Conservation (phyloP, 2,113 vertebrate species). For the Arvicanthis niloticus region DNA sequence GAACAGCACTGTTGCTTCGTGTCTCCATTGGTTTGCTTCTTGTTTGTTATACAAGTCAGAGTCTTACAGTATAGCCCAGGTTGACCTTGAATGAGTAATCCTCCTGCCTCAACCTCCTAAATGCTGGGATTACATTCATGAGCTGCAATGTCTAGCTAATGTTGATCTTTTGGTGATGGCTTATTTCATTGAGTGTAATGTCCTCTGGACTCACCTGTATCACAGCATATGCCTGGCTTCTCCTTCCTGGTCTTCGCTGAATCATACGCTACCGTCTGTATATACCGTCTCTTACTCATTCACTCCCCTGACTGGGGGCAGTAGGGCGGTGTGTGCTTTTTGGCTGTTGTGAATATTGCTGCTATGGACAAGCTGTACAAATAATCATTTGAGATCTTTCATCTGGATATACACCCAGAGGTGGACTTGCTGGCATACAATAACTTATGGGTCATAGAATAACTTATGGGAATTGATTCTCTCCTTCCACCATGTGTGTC, state of each 20-base stretch:
- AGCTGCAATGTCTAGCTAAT: not conserved
- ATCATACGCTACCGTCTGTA: not conserved
- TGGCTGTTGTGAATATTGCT: not conserved
- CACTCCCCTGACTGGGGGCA: too few species aligned
- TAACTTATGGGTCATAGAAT: too few species aligned
- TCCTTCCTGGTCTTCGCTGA: not conserved
- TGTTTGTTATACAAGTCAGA: not conserved
- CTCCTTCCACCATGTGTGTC: not conserved
- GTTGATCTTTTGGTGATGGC: not conserved
- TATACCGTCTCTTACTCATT: not conserved
- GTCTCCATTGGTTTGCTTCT: not conserved
- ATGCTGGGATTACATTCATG: not conserved
- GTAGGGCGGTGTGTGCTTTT: not conserved
- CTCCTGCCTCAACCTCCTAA: not conserved
- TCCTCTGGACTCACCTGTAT: not conserved
- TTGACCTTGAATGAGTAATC: not conserved
- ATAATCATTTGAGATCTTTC: not conserved
- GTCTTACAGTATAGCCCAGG: not conserved
- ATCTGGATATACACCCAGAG: not conserved
- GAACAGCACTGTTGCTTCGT: not conserved
- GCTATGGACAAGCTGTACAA: not conserved
- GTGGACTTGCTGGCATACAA: not conserved
- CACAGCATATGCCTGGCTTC: too few species aligned
- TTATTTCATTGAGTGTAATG: not conserved
- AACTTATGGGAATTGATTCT: not conserved